Base-by-base conservation (phyloP, 2,113 vertebrate genomes). In the Menura novaehollandiae region DNA sequence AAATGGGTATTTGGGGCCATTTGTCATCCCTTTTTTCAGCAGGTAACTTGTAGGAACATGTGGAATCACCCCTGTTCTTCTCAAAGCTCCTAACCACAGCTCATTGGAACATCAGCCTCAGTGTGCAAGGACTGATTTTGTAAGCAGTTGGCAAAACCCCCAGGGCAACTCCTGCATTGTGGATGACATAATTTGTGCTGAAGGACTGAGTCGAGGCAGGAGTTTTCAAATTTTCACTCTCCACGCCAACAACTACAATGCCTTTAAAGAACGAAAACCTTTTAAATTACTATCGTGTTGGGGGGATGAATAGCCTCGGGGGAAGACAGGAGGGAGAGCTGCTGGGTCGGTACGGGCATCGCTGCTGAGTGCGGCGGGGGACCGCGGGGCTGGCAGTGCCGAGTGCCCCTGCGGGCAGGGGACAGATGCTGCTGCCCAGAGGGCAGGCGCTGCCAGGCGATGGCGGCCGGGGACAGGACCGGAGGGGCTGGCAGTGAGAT, bases 281-380 rank as follows among this genome's bases (percentile, higher is more conserved):
- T 39, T 6, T 9, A 37, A 26, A 32, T 2, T 7, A 33, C 35
- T 19, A 1, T 3, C 4, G 6, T 4, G 16, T 20, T 2, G 1
- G 6, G 11, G 11, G 20, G 15, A 49, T 5, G 28, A 66, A 53
- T 0, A 52, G 49, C 27, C 26, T 13, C 4, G 35, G 23, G 7
- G 35, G 39, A 20, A 20, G 72, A n/a, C 17, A 18, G 64, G 24
- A 63, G 21, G 37, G 41, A 28, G 27, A 23, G 37, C 5, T 3
- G 39, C 39, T 3, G 33, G 23, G 39, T 23, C 1, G 41, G 24
- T 26, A 2, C 1, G 5, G 33, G 46, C 89, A 63, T 52, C 67
- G 4, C 73, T 5, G 27, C 66, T 2, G 59, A 56, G 22, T 2
- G n/a, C 8, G 17, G 49, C 8, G 23, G 9, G 26, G 47, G 15